A percentile compares a stretch with the other conserved stretches of the same genome.
phyloP scores from a whole-genome alignment of 2,888 invertebrate species.

The Drosophila sordidula region DNA sequence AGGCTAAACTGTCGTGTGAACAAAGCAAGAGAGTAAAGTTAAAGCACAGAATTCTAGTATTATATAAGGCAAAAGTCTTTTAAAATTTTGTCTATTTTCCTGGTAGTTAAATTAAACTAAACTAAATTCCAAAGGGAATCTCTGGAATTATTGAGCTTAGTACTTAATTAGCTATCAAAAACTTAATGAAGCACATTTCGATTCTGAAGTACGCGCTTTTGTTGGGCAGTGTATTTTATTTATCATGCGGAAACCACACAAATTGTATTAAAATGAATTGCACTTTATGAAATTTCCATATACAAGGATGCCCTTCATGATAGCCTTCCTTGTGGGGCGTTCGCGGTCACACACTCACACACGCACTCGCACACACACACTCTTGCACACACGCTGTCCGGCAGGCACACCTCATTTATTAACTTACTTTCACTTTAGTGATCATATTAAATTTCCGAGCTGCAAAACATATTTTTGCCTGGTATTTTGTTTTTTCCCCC shows the following conservation, averaged over 20 bases:
- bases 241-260: slow-evolving; percentile 74
- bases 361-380: slow-evolving; percentile 16
- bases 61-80: no score
- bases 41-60: background rate
- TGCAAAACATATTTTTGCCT: slow-evolving; percentile 74
- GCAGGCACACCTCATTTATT: slow-evolving; percentile 61
- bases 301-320: slow-evolving; percentile 77
- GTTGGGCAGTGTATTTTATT: slow-evolving; percentile 52
- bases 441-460: slow-evolving; percentile 79
- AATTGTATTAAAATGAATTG: slow-evolving; percentile 73
- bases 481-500: slow-evolving; percentile 37
- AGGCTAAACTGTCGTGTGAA: background rate
- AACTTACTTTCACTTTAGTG: slow-evolving; percentile 77
- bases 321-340: slow-evolving; percentile 76
- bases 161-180: no score
- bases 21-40: background rate
- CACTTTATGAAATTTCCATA: slow-evolving; percentile 75
- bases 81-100: no score
- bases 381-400: slow-evolving; percentile 22
- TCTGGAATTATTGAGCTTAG: no score
- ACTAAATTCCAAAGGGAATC: no score
- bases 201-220: background rate
- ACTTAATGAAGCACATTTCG: no score
- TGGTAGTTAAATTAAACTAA: no score
- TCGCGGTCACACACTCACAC: slow-evolving; percentile 69